Base-by-base conservation (phyloP, 2,888 invertebrate species). In the Callyntrura sp. region DNA sequence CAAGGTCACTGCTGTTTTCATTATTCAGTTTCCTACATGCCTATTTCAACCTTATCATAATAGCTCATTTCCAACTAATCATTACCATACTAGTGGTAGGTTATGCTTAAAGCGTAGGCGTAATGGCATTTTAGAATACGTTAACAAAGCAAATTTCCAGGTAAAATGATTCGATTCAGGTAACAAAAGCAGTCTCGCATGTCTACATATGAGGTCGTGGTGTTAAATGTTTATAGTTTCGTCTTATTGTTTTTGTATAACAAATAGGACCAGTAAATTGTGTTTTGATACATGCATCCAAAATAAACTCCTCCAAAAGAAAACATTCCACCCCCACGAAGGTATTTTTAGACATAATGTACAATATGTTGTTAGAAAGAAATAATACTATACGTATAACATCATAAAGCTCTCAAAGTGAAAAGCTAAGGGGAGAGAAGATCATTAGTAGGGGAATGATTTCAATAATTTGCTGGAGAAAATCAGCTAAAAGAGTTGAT, bases 401-500 rank as follows among this genome's bases (percentile, higher is more conserved):
- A 51, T 14, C 17, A n/a, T n/a, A n/a, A n/a, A n/a, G n/a, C n/a
- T n/a, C n/a, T n/a, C n/a, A n/a, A n/a, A n/a, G n/a, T n/a, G n/a
- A n/a, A n/a, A n/a, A n/a, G n/a, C n/a, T n/a, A n/a, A 60, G 28
- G 8, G 23, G 20, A 65, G 73, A n/a, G 14, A 43, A 23, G 60
- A 60, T 85, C 76, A 85, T 85, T 57, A 85, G 20, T 57, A 85
- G 20, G 12, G 6, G 76, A 85, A 85, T 57, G 76, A 85, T 73
- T 85, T 76, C 35, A 73, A 76, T 85, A 85, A 76, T 76, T 73
- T 85, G 73, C 3, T 55, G 55, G 9, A 73, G 76, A 23, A 76
- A 35, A 60, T 76, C 76, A 57, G 85, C 62, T 76, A 60, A 55
- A 85, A 62, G 81, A 81, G 60, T 82, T 81, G n/a, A n/a, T n/a